phyloP scores from a whole-genome alignment of 1,140 invertebrate species.

The Nilaparvata lugens region DNA sequence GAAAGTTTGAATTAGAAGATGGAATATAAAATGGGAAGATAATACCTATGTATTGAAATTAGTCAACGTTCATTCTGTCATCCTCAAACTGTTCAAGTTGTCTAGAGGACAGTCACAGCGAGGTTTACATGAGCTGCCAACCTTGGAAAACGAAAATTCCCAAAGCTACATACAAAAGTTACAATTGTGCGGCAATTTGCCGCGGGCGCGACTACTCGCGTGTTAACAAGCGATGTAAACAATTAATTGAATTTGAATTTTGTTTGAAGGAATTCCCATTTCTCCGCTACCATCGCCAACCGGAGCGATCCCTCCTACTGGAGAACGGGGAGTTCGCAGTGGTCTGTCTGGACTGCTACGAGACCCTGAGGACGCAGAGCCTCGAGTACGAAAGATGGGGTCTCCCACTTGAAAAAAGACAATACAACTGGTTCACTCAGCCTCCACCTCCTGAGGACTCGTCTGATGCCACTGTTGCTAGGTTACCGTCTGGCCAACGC shows the following conservation, averaged over 20 bases:
- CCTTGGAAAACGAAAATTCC: no score
- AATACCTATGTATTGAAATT: no score
- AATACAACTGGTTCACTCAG: constrained; percentile 87
- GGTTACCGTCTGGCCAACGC: constrained; percentile 68
- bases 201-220: no score
- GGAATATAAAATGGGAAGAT: no score
- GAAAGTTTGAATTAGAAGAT: no score
- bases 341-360: constrained; percentile 86
- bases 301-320: constrained; percentile 68
- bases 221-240: background rate
- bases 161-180: no score
- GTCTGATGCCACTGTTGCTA: constrained; percentile 66
- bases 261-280: constrained; percentile 42
- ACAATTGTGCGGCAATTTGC: no score
- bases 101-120: no score
- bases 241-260: background rate
- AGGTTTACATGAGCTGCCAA: no score
- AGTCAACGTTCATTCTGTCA: no score
- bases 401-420: constrained; percentile 72
- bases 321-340: constrained; percentile 86
- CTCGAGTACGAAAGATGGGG: constrained; percentile 83
- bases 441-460: constrained; percentile 79
- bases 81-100: background rate
- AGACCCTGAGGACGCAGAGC: constrained; percentile 72
- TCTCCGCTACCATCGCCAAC: constrained; percentile 65